Evolutionary conservation across 1,140 invertebrate genomes (phyloP), one percentile per base, ranked within the genome.

Genomic region (Trichomalopsis sarcophagae): DNA sequence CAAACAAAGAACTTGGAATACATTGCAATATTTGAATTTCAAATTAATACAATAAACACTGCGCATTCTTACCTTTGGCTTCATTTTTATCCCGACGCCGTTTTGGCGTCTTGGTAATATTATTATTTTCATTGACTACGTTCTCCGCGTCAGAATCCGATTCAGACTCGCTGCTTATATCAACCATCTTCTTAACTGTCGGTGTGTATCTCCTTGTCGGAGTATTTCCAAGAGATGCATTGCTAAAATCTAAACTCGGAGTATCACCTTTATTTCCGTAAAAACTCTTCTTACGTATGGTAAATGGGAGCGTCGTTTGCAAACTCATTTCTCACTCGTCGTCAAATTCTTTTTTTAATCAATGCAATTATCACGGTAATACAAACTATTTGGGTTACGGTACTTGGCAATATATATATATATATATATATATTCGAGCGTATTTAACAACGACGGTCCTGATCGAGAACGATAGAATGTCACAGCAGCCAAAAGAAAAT

Each of bases 61-160:
- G n/a, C 1, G 76, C 30, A 17, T 40, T 74, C 36, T 84, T 87
- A 90, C 89, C 88, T 82, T 89, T 81, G 10, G 78, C 83, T 30
- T 78, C 81, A 1, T 73, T 82, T 62, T 84, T 75, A 36, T 14
- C 85, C 33, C 6, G 47, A 3, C 33, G 75, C 62, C n/a, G 81
- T 78, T 30, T 74, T 10, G 21, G 78, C 5, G 75, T 79, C 62
- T 88, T 81, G 0, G 55, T 62, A 23, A 66, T 83, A 33, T 55
- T 82, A 11, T 66, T 83, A 79, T 84, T 88, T 77, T 44, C 36
- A 55, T 69, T 33, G 11, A 85, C 10, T 84, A 66, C 62, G 68
- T 92, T 92, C 75, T 92, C 91, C 2, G 86, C 44, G 11, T 92
- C 90, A 3, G 89, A 91, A 47, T 91, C 91, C 0, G 91, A 90